Base-by-base conservation (phyloP, 2,113 vertebrate species). In the Gobiocypris rarus region DNA sequence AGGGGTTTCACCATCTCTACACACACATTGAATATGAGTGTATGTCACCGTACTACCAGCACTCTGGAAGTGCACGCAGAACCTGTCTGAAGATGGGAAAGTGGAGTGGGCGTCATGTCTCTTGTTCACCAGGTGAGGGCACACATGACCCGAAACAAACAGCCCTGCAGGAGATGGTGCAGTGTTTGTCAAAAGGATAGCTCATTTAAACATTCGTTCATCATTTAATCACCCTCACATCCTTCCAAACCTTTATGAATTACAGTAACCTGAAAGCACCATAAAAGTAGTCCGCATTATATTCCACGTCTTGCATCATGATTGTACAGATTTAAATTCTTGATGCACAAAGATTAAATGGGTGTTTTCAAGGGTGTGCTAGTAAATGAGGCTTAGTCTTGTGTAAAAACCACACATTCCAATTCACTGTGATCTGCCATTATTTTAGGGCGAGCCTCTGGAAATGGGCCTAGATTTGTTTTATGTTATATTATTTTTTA, bases 51-150 rank as follows among this genome's bases (percentile, higher is more conserved):
- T 98, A 95, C 92, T 99, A 99, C 90, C 96, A 95, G 5, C 97
- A 97, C 86, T 91, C 95, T 54, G 97, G 98, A 58, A 99, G 98
- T 90, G 91, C 96, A 86, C 94, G 96, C 5, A 96, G 98, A 84
- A 99, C 97, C 0, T 99, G 98, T 89, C 93, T 99, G 56, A 97
- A 96, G 91, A 98, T 97, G 0, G 98, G 97, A 5, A 99, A 97
- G 89, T 99, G 98, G 98, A 99, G 98, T 41, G 98, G 98, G 26
- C 96, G 96, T 71, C 96, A 97, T 79, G 97, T 98, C 13, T 95
- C 97, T 71, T 99, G 98, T 80, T 92, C 97, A 84, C 97, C 98
- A 90, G 97, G 98, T 99, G 95, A 96, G 96, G 89, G 89, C 91
- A 90, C 88, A 92, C 78, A 90, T 26, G 9, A 19, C 59, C 52